Base-by-base conservation (phyloP, 2,888 invertebrate genomes). In the Odontomyia ornata region DNA sequence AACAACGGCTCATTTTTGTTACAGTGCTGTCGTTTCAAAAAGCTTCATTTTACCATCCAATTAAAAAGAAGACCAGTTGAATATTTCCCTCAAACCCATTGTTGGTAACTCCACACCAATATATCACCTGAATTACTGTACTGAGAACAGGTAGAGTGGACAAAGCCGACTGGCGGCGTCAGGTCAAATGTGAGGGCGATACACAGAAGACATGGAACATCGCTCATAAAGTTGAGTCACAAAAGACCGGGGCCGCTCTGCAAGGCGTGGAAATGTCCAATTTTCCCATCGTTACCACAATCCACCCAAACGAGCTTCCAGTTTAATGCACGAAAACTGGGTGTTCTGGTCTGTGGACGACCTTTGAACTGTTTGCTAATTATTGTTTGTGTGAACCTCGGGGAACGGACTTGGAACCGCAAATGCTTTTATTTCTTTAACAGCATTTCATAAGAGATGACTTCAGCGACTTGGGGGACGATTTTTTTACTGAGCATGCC, bases 161-260 rank as follows among this genome's bases (percentile, higher is more conserved):
- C 56, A 52, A 52, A 72, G n/a, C 4, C 27, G 43, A 56, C 11
- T 21, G 69, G 25, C 47, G 47, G 23, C 47, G 69, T 27, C 30
- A 72, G 72, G 72, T 72, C 72, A 72, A 56, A 72, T 52, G 72
- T 72, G 72, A 72, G 72, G 72, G 72, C 56, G 72, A 72, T 52
- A 52, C 30, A 52, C 30, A 52, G 56, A 57, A 72, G 72, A 27
- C 72, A 30, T 23, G 15, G 57, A 28, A 21, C 72, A 47, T 2
- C 47, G 11, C 28, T 46, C 46, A 67, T 67, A 43, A 67, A 67
- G 25, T 15, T 21, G 21, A 57, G 57, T 30, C 28, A 57, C 56
- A 72, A 28, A 36, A 52, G 30, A 27, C 18, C 11, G 28, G 18
- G 28, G 57, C 56, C 72, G 57, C 52, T 15, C 21, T 72, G 11